These are phyloP conservation scores for Agonopterix subpropinquella DNA, from an alignment of 2,888 invertebrate species.

Conservation along the genomic window DNA sequence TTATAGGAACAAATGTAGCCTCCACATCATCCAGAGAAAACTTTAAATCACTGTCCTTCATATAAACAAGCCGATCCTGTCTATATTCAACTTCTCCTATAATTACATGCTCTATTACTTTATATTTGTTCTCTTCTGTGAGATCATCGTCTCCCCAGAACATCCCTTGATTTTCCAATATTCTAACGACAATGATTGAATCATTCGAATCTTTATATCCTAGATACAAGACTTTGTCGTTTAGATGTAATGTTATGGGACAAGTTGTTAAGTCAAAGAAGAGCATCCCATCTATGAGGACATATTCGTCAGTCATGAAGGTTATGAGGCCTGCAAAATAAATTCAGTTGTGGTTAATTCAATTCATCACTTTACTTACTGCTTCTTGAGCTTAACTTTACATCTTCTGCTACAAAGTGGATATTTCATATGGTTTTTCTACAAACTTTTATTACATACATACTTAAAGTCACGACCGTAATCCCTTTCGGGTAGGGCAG, in stretches of 20 bases:
- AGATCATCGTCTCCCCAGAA: slow-evolving; percentile 65
- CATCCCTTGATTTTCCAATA: slow-evolving; percentile 69
- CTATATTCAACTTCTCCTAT: slow-evolving; percentile 47
- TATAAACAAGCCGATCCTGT: slow-evolving; percentile 45
- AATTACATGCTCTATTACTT: slow-evolving; percentile 49
- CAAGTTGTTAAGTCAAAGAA: slow-evolving; percentile 63
- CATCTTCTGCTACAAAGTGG: too few relatives aligned
- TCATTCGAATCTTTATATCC: slow-evolving; percentile 64
- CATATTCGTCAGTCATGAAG: slow-evolving; percentile 54
- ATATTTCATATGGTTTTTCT: too few relatives aligned
- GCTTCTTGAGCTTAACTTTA: too few relatives aligned
- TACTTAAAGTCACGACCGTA: too few relatives aligned
- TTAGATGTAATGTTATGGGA: slow-evolving; percentile 51
- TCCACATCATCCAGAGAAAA: slow-evolving; percentile 78
- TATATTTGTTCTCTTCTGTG: slow-evolving; percentile 37
- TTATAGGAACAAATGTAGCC: slow-evolving; percentile 79
- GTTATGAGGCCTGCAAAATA: slow-evolving; percentile 75
- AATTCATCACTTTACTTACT: too few relatives aligned
- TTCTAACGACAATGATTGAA: slow-evolving; percentile 70
- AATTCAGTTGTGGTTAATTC: too few relatives aligned
- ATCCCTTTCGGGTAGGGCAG: too few relatives aligned
- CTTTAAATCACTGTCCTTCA: slow-evolving; percentile 73
- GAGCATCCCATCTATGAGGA: slow-evolving; percentile 77
- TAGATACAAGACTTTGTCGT: slow-evolving; percentile 75
- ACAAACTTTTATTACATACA: too few relatives aligned